Evolutionary conservation across 2,113 vertebrate genomes (phyloP).

Genomic region (Numenius arquata): DNA sequence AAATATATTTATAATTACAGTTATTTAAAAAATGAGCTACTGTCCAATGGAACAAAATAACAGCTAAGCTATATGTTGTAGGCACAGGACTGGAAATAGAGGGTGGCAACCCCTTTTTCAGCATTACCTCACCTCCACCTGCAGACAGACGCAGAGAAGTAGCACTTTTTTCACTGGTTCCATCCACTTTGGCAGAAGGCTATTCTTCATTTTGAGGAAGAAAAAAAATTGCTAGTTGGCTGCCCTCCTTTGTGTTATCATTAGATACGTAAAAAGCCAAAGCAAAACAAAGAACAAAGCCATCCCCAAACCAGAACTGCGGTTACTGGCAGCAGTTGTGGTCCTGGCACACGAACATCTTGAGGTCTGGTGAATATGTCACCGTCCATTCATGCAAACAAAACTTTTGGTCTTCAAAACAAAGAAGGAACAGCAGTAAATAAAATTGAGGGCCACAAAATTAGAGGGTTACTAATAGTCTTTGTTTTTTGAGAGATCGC

Average conservation of each 20-base stretch:
- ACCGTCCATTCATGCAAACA: background rate
- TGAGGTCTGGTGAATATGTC: background rate
- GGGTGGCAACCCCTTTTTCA: background rate
- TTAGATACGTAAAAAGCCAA: background rate
- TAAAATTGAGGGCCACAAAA: background rate
- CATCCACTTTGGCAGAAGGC: background rate
- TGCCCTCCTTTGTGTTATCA: background rate
- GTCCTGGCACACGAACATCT: background rate
- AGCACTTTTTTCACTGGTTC: background rate
- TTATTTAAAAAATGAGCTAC: background rate
- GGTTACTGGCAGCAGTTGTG: background rate
- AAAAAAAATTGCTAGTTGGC: background rate
- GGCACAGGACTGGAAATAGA: background rate
- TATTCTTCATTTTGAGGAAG: background rate
- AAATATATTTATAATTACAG: background rate
- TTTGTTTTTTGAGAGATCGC: background rate
- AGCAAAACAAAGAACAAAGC: background rate
- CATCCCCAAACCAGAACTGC: background rate
- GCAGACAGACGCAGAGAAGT: background rate
- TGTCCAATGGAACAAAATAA: background rate
- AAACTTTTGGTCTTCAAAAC: background rate
- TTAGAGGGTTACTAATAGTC: background rate
- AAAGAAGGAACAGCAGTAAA: background rate
- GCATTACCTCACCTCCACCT: background rate
- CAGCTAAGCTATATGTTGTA: background rate